Conservation (phyloP, 2,888 invertebrate species). For the Chalcis sispes region DNA sequence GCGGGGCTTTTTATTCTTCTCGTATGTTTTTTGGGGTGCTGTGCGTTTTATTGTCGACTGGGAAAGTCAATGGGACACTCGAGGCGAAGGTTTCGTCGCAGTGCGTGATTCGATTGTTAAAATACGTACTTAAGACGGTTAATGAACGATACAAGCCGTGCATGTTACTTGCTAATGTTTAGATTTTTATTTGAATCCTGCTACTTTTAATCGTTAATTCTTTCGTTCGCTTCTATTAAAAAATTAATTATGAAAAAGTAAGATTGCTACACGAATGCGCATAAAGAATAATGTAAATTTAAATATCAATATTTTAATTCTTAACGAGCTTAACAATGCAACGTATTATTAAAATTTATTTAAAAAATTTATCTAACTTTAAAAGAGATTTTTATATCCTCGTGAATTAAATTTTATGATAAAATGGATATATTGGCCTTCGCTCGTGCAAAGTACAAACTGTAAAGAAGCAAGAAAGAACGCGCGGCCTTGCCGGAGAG, state of each 20-base stretch:
- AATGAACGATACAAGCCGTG: constrained; percentile 13
- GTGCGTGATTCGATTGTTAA: constrained; percentile 19
- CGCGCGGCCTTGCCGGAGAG: constrained; percentile 23
- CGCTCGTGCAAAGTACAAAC: not conserved
- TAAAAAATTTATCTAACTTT: too few relatives aligned
- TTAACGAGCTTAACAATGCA: not conserved
- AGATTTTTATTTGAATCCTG: not conserved
- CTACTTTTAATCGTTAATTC: not conserved
- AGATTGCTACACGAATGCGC: not conserved
- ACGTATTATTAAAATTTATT: not conserved
- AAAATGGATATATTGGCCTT: constrained; percentile 2
- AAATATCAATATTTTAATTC: too few relatives aligned
- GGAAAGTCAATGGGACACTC: constrained; percentile 2
- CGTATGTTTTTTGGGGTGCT: not conserved
- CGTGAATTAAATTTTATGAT: not conserved
- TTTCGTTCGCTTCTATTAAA: too few relatives aligned
- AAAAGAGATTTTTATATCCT: not conserved
- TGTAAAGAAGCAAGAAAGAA: constrained; percentile 3
- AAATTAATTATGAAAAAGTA: not conserved
- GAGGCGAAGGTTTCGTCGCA: not conserved
- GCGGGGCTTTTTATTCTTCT: not conserved
- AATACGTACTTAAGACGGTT: not conserved
- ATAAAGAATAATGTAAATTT: too few relatives aligned
- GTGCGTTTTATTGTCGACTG: not conserved
- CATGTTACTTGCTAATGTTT: not conserved